A percentile compares a stretch with the other conserved stretches of the same genome.
phyloP scores from a whole-genome alignment of 2,113 vertebrate species.

The Hepsetus odoe region DNA sequence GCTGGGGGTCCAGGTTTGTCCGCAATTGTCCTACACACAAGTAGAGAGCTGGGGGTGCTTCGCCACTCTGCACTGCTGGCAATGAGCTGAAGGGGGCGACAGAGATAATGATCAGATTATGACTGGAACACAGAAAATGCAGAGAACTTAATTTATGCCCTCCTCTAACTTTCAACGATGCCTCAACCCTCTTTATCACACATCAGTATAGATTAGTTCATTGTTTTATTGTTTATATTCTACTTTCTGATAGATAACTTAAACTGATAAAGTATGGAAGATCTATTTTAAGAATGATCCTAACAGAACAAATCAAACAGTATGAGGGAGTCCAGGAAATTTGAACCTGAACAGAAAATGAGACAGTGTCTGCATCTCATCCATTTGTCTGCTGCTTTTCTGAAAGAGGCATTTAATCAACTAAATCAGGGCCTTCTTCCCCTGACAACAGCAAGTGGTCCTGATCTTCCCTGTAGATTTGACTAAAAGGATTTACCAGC shows the following conservation, averaged over 20 bases:
- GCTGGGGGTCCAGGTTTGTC: conserved; percentile 93
- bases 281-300: too few species aligned
- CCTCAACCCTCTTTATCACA: too few species aligned
- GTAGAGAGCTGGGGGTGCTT: conserved; percentile 91
- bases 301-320: too few species aligned
- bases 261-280: too few species aligned
- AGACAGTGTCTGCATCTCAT: not conserved
- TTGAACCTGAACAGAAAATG: too few species aligned
- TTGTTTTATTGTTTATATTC: too few species aligned
- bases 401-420: not conserved
- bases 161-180: too few species aligned
- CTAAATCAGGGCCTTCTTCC: not conserved
- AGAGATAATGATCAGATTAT: not conserved
- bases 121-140: not conserved
- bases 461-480: not conserved
- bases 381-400: not conserved
- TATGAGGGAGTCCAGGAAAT: too few species aligned
- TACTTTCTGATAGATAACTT: too few species aligned
- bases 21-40: conserved; percentile 93
- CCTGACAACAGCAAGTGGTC: conserved; percentile 1
- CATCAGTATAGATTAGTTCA: too few species aligned
- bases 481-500: conserved; percentile 24
- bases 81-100: conserved; percentile 80
- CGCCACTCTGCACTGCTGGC: conserved; percentile 91
- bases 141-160: too few species aligned